Conservation (phyloP, 2,888 invertebrate species). For the Callimorpha dominula region DNA sequence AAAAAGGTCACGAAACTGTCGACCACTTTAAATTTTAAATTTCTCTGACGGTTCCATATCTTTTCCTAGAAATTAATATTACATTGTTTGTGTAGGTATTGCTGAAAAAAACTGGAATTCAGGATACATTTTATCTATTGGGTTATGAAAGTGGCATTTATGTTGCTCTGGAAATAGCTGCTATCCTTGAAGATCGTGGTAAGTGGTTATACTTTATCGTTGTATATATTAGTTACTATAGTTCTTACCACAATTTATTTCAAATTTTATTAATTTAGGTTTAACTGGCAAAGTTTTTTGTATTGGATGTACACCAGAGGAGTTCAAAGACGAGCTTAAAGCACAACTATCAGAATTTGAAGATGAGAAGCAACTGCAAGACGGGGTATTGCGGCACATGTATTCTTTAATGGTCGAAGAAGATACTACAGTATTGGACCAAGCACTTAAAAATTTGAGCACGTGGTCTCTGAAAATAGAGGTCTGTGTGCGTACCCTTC, state of each 20-base stretch:
- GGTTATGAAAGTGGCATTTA: conserved; percentile 69
- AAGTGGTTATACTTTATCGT: conserved; percentile 7
- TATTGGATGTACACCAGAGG: conserved; percentile 40
- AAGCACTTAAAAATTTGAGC: conserved; percentile 4
- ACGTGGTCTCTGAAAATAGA: conserved; percentile 41
- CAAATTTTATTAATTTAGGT: conserved; percentile 17
- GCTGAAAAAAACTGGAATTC: conserved; percentile 49
- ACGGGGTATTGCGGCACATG: conserved; percentile 30
- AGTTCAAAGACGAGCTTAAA: conserved; percentile 20
- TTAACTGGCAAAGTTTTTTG: conserved; percentile 43
- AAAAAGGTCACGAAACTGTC: no score
- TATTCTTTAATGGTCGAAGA: conserved; percentile 22
- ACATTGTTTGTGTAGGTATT: conserved; percentile 50
- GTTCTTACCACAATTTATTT: neutral
- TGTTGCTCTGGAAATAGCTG: conserved; percentile 66
- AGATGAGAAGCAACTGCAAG: conserved; percentile 25
- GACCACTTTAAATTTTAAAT: no score
- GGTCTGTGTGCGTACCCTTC: conserved; percentile 48
- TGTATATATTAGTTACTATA: neutral
- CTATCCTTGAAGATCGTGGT: conserved; percentile 68
- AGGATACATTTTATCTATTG: conserved; percentile 61
- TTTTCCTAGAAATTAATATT: no score
- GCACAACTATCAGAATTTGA: conserved; percentile 19
- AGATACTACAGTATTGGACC: conserved; percentile 12
- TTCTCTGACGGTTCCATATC: no score